Evolutionary conservation across 1,140 invertebrate species (phyloP).

Genomic region (Limonius californicus): DNA sequence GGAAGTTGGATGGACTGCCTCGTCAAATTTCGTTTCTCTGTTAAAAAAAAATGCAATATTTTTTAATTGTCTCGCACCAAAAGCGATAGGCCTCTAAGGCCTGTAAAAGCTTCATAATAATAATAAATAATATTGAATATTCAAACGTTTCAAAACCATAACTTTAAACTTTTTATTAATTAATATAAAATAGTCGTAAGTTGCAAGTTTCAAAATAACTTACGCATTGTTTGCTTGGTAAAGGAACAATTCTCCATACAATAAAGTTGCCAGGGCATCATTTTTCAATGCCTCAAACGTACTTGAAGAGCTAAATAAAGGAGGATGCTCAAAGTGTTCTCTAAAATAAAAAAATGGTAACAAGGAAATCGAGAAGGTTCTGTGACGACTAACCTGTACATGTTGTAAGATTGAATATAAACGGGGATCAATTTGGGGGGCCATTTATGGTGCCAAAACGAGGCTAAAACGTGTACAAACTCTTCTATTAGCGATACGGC

Average conservation of each 20-base stretch:
- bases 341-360: slow-evolving; percentile 39
- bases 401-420: slow-evolving; percentile 60
- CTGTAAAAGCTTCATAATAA: too few species aligned
- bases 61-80: background rate
- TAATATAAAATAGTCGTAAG: too few species aligned
- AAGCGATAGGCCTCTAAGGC: too few species aligned
- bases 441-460: slow-evolving; percentile 62
- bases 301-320: slow-evolving; percentile 48
- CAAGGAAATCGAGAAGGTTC: background rate
- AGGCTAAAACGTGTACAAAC: slow-evolving; percentile 54
- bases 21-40: background rate
- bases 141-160: too few species aligned
- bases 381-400: slow-evolving; percentile 46
- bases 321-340: slow-evolving; percentile 54
- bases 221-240: slow-evolving; percentile 26
- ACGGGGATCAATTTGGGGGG: slow-evolving; percentile 56
- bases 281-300: slow-evolving; percentile 52
- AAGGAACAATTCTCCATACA: slow-evolving; percentile 58
- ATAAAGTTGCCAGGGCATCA: slow-evolving; percentile 57
- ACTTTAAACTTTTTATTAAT: too few species aligned
- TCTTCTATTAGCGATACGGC: slow-evolving; percentile 61
- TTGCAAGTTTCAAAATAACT: background rate
- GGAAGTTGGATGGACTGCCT: slow-evolving; percentile 24
- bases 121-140: background rate
- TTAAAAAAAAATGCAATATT: background rate